These are phyloP conservation scores for Diploptera punctata DNA, from an alignment of 2,888 invertebrate species.

Conservation along the genomic window DNA sequence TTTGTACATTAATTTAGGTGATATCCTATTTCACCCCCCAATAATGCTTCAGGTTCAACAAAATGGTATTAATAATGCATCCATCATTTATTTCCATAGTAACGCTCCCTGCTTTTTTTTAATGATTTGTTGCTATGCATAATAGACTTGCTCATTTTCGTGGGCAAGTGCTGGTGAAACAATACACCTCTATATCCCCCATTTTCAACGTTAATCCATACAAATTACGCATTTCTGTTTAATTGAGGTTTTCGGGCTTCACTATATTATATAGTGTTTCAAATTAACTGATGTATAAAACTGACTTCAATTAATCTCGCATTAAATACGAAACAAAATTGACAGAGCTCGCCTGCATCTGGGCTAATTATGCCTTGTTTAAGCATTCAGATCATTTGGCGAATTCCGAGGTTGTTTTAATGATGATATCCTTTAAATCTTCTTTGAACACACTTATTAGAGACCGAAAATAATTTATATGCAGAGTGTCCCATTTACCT, in stretches of 20 bases:
- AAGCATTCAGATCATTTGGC: too few relatives aligned
- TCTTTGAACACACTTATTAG: too few relatives aligned
- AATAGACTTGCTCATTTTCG: neutral
- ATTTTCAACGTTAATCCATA: neutral
- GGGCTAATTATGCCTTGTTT: too few relatives aligned
- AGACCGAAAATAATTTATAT: too few relatives aligned
- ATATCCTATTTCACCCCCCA: too few relatives aligned
- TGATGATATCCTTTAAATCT: too few relatives aligned
- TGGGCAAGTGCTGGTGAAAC: neutral
- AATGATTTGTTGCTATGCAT: neutral
- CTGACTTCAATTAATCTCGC: neutral
- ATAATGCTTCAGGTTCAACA: too few relatives aligned
- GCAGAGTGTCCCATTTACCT: too few relatives aligned
- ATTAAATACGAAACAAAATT: conserved; percentile 1
- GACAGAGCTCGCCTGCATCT: neutral
- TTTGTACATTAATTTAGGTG: too few relatives aligned
- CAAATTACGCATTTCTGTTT: conserved; percentile 5
- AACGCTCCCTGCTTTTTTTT: neutral
- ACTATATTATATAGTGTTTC: neutral
- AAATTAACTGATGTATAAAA: too few relatives aligned
- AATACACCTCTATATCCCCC: neutral
- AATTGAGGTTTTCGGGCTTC: neutral
- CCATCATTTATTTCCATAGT: neutral
- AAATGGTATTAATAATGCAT: neutral
- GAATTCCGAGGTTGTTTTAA: too few relatives aligned